phyloP scores from a whole-genome alignment of 2,113 vertebrate species.

The Nibea albiflora region DNA sequence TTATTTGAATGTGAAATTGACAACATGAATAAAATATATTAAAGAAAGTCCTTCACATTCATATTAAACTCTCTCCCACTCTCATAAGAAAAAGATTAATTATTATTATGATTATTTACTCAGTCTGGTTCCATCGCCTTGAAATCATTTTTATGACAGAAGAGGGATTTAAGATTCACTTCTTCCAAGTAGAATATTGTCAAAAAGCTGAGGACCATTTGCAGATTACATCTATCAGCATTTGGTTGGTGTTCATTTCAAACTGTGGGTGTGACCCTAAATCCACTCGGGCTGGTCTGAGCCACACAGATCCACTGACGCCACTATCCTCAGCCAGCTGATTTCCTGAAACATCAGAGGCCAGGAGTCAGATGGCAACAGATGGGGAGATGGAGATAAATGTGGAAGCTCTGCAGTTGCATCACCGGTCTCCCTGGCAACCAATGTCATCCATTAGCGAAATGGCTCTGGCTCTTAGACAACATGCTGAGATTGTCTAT shows the following conservation, averaged over 20 bases:
- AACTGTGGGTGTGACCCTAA: constrained; percentile 63
- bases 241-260: constrained; percentile 69
- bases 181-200: constrained; percentile 37
- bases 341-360: constrained; percentile 60
- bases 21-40: not conserved
- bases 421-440: constrained; percentile 22
- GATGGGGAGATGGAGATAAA: constrained; percentile 47
- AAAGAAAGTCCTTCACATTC: constrained; percentile 7
- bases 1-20: constrained; percentile 6
- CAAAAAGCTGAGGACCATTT: constrained; percentile 45
- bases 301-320: constrained; percentile 54
- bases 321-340: constrained; percentile 48
- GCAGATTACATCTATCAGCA: constrained; percentile 50
- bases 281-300: constrained; percentile 50
- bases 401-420: constrained; percentile 18
- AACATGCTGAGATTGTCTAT: not conserved
- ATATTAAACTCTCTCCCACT: constrained; percentile 23
- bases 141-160: constrained; percentile 39
- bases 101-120: constrained; percentile 12
- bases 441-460: constrained; percentile 4
- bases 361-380: constrained; percentile 52
- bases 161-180: constrained; percentile 21
- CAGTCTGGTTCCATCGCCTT: not conserved
- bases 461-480: not conserved
- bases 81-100: constrained; percentile 34